Conservation (phyloP, 1,140 invertebrate species). For the Potamilus streckersoni region DNA sequence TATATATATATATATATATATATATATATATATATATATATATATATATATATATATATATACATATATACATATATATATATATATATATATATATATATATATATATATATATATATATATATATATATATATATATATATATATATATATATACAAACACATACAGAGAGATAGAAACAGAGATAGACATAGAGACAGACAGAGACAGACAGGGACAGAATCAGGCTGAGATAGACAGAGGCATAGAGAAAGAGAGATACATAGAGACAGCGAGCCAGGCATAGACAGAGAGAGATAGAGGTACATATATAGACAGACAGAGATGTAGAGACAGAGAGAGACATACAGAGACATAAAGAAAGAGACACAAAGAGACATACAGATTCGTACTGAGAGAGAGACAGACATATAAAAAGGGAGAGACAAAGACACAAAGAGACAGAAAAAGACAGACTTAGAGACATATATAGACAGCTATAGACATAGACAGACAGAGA, state of each 20-base stretch:
- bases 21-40: no score
- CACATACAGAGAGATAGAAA: no score
- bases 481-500: constrained; percentile 1
- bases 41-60: no score
- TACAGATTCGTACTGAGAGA: neutral
- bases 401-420: neutral
- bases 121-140: constrained; percentile 4
- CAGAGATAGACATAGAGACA: no score
- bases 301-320: neutral
- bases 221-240: neutral
- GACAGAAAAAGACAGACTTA: neutral
- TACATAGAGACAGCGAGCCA: neutral
- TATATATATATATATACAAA: constrained; percentile 2
- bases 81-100: neutral
- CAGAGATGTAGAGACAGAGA: neutral
- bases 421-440: neutral
- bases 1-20: no score
- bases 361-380: constrained; percentile 1
- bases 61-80: no score
- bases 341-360: no score
- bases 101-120: neutral
- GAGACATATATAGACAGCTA: no score
- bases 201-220: no score
- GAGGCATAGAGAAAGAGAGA: neutral
- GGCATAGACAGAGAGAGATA: neutral